A percentile compares a stretch with the other conserved stretches of the same genome.
phyloP scores from a whole-genome alignment of 2,797 vertebrate species.

The Scarus forsteni region DNA sequence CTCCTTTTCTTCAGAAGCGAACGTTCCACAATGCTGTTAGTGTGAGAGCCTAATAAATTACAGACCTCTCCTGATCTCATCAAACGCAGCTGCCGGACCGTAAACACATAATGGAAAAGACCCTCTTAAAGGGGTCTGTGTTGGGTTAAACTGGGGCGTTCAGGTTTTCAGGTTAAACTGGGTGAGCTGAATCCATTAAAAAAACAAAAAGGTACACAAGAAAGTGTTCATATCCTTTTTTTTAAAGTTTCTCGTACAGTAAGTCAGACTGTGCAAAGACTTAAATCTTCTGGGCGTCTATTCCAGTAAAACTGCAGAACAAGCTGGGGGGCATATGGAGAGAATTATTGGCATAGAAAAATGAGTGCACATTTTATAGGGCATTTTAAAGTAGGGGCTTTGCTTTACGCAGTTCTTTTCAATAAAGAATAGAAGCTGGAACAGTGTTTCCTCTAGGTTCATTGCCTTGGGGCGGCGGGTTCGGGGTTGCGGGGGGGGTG shows the following conservation, averaged over 20 bases:
- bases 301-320: not conserved
- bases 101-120: constrained; percentile 50
- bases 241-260: not conserved
- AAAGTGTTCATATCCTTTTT: not conserved
- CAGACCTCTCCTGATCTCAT: constrained; percentile 57
- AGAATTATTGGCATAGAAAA: not conserved
- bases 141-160: constrained; percentile 26
- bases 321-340: not conserved
- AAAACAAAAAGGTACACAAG: not conserved
- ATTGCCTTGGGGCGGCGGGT: too few relatives aligned
- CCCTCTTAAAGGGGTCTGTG: constrained; percentile 15
- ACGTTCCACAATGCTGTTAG: constrained; percentile 57
- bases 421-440: not conserved
- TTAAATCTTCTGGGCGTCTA: not conserved
- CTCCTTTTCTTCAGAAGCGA: constrained; percentile 57
- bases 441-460: too few relatives aligned
- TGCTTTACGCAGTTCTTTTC: not conserved
- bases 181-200: not conserved
- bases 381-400: not conserved
- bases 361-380: not conserved
- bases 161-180: not conserved
- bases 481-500: too few relatives aligned
- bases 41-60: constrained; percentile 73
- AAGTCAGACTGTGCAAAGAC: not conserved
- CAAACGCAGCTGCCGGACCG: constrained; percentile 44